A percentile compares a stretch with the other conserved stretches of the same genome.
Conservation (phyloP, 2,797 vertebrate genomes). For the Gorsachius magnificus region DNA sequence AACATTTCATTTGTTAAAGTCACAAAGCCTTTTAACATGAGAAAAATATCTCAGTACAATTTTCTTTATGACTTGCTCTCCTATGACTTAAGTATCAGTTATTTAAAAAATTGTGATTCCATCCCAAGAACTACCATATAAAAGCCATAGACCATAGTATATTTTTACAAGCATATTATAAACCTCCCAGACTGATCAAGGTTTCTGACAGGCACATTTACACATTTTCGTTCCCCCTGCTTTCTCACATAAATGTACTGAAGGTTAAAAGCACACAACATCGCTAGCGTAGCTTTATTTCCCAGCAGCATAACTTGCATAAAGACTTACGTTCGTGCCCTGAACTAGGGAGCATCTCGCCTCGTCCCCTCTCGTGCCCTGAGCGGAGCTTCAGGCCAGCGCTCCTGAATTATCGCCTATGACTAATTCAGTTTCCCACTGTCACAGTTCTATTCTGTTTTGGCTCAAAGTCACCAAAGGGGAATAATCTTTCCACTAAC, state of each 20-base stretch:
- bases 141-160: not conserved
- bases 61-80: slow-evolving; percentile 17
- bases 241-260: not conserved
- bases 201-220: not conserved
- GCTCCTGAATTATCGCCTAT: not conserved
- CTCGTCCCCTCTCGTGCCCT: not conserved
- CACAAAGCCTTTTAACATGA: slow-evolving; percentile 1
- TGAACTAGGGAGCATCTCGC: not conserved
- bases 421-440: not conserved
- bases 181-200: not conserved
- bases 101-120: not conserved
- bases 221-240: not conserved
- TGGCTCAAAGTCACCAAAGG: not conserved
- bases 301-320: not conserved
- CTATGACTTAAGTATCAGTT: not conserved
- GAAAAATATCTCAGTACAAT: not conserved
- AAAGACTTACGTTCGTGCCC: not conserved
- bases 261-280: not conserved
- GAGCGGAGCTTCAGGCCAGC: not conserved
- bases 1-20: not conserved
- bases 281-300: not conserved
- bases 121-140: not conserved
- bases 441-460: not conserved
- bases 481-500: not conserved
- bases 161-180: slow-evolving; percentile 25